Evolutionary conservation across 1,140 invertebrate genomes (phyloP).

Genomic region (Nasonia longicornis): DNA sequence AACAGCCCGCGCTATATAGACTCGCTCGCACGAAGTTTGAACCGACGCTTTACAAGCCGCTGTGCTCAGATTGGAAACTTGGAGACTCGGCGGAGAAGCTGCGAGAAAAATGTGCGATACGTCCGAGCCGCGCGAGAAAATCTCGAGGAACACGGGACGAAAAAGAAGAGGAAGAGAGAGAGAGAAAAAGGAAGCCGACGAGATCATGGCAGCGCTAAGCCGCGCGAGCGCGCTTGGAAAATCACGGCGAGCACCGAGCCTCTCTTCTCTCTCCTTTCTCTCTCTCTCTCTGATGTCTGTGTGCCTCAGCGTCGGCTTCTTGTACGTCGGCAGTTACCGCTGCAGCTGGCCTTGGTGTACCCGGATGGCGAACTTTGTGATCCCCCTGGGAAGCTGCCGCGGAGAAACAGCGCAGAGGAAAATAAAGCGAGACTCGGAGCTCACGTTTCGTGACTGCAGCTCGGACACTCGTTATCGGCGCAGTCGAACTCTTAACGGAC

Average conservation of each 20-base stretch:
- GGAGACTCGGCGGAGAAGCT: neutral
- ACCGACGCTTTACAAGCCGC: neutral
- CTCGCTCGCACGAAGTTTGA: neutral
- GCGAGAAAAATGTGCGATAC: conserved; percentile 13
- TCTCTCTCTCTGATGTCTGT: neutral
- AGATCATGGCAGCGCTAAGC: conserved; percentile 13
- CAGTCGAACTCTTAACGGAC: conserved; percentile 41
- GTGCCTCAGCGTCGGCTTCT: neutral
- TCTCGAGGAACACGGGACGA: neutral
- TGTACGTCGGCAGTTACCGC: conserved; percentile 45
- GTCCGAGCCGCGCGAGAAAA: neutral
- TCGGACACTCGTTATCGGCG: conserved; percentile 48
- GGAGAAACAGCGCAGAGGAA: conserved; percentile 11
- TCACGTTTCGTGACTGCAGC: conserved; percentile 43
- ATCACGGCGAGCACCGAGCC: conserved; percentile 10
- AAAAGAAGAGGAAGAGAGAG: neutral
- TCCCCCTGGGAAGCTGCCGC: conserved; percentile 49
- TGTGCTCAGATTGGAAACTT: conserved; percentile 31
- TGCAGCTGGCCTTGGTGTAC: conserved; percentile 42
- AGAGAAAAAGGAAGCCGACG: neutral
- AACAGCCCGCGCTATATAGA: too few relatives aligned
- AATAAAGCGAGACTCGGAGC: conserved; percentile 20
- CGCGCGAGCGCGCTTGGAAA: conserved; percentile 8
- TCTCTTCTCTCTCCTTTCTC: neutral
- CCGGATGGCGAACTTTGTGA: conserved; percentile 51